A percentile compares a stretch with the other conserved stretches of the same genome.
These are phyloP conservation scores for Hypercompe scribonia DNA, from an alignment of 2,888 invertebrate species.

Conservation along the genomic window DNA sequence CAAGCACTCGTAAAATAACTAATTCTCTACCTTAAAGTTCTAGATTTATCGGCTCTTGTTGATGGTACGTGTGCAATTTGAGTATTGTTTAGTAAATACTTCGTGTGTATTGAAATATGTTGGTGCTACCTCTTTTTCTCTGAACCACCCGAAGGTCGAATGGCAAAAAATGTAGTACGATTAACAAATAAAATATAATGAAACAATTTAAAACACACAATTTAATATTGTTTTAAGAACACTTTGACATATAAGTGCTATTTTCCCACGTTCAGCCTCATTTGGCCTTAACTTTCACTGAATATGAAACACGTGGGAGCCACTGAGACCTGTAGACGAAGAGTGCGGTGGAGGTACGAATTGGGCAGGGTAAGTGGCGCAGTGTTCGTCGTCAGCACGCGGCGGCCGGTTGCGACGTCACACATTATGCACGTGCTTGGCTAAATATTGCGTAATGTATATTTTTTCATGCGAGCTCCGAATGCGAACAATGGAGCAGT, in stretches of 20 bases:
- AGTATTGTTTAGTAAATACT: constrained; percentile 1
- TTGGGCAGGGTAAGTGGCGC: background rate
- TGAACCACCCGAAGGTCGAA: background rate
- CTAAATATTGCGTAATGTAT: constrained; percentile 8
- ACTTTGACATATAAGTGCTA: background rate
- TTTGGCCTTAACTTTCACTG: background rate
- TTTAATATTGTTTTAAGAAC: background rate
- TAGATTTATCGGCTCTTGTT: background rate
- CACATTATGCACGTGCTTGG: background rate
- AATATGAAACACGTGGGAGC: background rate
- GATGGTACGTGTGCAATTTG: background rate
- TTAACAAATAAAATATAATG: background rate
- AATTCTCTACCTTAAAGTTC: background rate
- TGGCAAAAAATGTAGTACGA: background rate
- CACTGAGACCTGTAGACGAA: background rate
- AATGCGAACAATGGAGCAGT: constrained; percentile 16
- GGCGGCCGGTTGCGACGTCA: background rate
- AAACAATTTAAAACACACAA: background rate
- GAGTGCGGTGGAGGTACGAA: background rate
- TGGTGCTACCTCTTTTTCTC: background rate
- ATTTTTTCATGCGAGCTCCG: background rate
- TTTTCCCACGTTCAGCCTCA: background rate
- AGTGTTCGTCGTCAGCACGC: background rate
- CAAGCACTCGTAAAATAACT: background rate
- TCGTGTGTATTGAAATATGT: background rate